These are phyloP conservation scores for Callipepla californica DNA, from an alignment of 2,113 vertebrate genomes.

Conservation along the genomic window DNA sequence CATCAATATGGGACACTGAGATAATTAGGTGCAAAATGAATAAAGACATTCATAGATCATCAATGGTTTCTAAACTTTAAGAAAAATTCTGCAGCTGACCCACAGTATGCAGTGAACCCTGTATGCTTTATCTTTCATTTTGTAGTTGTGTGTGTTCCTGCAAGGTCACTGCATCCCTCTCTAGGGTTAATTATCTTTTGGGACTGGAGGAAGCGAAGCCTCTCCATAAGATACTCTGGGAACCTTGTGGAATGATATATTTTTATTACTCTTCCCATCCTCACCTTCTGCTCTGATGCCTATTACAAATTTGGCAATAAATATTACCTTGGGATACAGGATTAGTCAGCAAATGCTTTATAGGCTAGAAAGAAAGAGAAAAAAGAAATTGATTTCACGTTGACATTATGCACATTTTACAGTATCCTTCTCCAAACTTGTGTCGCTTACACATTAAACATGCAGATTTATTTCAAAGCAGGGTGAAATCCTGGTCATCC, in stretches of 20 bases:
- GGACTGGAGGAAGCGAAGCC: neutral
- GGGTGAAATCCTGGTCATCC: neutral
- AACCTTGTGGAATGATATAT: neutral
- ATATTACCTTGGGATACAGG: neutral
- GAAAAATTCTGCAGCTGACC: neutral
- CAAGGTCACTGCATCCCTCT: neutral
- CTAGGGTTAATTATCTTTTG: neutral
- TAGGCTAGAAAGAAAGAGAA: neutral
- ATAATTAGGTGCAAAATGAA: neutral
- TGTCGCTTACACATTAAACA: neutral
- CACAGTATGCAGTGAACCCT: fast-evolving
- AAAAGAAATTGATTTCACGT: neutral
- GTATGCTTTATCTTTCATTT: fast-evolving
- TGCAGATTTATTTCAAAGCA: neutral
- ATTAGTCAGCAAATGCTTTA: neutral
- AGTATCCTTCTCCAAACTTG: neutral
- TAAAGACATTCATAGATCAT: neutral
- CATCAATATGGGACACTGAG: neutral
- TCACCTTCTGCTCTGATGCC: neutral
- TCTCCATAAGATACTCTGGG: neutral
- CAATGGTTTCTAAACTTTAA: neutral
- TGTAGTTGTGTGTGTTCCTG: neutral
- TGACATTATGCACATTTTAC: neutral
- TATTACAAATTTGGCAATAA: neutral
- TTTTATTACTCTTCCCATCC: neutral